Base-by-base conservation (phyloP, 1,140 invertebrate genomes). In the Heterodera schachtii region DNA sequence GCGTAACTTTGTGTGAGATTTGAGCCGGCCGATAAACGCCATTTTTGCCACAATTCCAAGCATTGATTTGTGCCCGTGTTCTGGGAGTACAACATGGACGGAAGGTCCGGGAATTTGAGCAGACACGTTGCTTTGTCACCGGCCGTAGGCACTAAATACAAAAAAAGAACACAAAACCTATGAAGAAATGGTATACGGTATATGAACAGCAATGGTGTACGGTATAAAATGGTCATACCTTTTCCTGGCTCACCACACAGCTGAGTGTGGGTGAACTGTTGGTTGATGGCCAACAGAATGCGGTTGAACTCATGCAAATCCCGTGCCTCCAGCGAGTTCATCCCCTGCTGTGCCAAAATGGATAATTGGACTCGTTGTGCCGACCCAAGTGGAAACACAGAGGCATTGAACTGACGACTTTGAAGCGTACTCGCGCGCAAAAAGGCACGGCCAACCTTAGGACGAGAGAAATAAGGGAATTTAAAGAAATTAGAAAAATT, bases 291-390 rank as follows among this genome's bases (percentile, higher is more conserved):
- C 21, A 41, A 21, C 66, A 84, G 70, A 47, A 86, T 60, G 43
- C 70, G 46, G 60, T 86, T 87, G 73, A 84, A 85, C 47, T 81
- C 69, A 49, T 76, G 76, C 41, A 83, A 84, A 9, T 80, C 71
- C 16, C 52, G 64, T 3, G 46, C 31, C 60, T 69, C 60, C 49
- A 86, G 74, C 1, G 83, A 79, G 52, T 86, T 86, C 75, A 86
- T 84, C 21, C 85, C 85, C 75, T 86, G 81, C 69, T 87, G 74
- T 31, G 80, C 47, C 31, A 86, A 75, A 16, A 86, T 60, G 46
- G 70, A 57, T 7, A 86, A 44, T 76, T 86, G 76, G 57, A 82
- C 75, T 13, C 52, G 44, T n/a, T 69, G 44, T n/a, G 75, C 44
- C 11, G 73, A 67, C 7, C 80, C 73, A 47, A 49, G 75, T 19